phyloP scores from a whole-genome alignment of 1,140 invertebrate genomes.

The Aphaenogaster floridana region DNA sequence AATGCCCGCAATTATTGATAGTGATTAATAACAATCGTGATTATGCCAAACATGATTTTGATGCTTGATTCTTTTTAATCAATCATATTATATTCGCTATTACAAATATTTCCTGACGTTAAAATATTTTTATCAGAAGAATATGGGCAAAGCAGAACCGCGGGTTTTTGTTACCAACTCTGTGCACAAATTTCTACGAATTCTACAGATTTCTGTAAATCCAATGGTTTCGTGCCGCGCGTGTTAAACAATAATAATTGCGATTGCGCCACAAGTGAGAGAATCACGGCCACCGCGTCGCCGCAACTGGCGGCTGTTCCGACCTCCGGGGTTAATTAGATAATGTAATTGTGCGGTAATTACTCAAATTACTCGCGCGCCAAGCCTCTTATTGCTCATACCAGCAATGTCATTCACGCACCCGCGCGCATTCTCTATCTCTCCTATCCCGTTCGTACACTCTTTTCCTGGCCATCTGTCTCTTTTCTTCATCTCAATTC shows the following conservation, averaged over 20 bases:
- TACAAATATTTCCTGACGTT: background rate
- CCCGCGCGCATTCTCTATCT: conserved; percentile 42
- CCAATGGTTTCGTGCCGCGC: conserved; percentile 58
- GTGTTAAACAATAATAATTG: conserved; percentile 82
- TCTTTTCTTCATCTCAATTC: conserved; percentile 27
- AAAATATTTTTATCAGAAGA: background rate
- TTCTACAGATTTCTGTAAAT: conserved; percentile 67
- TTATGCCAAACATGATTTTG: background rate
- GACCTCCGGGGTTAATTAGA: conserved; percentile 85
- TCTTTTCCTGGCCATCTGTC: conserved; percentile 28
- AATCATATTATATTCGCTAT: background rate
- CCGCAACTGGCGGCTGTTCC: conserved; percentile 73
- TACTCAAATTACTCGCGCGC: conserved; percentile 82
- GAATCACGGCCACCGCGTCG: conserved; percentile 78
- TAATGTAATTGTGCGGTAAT: conserved; percentile 85
- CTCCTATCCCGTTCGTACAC: conserved; percentile 16
- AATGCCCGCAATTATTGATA: conserved; percentile 12
- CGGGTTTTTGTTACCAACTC: background rate
- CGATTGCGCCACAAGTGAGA: conserved; percentile 80
- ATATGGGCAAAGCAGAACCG: background rate
- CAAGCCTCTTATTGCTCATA: conserved; percentile 73
- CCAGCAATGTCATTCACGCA: conserved; percentile 33
- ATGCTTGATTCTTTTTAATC: conserved; percentile 8
- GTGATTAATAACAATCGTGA: conserved; percentile 21
- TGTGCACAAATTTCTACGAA: conserved; percentile 46